phyloP scores from a whole-genome alignment of 37 sponge, comb jelly and placozoan species.

The Halisarca cf. caerulea region DNA sequence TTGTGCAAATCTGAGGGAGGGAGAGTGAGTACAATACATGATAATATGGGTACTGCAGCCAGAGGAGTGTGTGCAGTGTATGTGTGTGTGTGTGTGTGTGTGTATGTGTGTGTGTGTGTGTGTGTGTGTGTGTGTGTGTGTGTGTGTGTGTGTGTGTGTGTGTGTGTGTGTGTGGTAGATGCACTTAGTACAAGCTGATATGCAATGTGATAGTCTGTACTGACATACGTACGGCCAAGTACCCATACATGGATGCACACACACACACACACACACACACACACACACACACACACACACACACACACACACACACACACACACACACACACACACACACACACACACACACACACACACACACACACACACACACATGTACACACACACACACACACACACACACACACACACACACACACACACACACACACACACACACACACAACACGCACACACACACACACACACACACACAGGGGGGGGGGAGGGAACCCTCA shows the following conservation, averaged over 20 bases:
- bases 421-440: conserved; percentile 7
- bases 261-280: conserved; percentile 21
- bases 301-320: conserved; percentile 27
- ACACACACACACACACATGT: conserved; percentile 15
- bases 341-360: conserved; percentile 30
- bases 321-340: conserved; percentile 33
- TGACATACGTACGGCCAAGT: not conserved
- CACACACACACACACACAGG: conserved; percentile 15
- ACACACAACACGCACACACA: conserved; percentile 16
- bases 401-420: not conserved
- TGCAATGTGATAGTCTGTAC: too few relatives aligned
- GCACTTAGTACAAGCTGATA: too few relatives aligned
- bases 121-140: too few relatives aligned
- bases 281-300: conserved; percentile 32
- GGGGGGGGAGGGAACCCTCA: too few relatives aligned
- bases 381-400: conserved; percentile 19
- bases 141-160: too few relatives aligned
- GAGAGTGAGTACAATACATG: too few relatives aligned
- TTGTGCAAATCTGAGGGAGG: too few relatives aligned
- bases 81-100: too few relatives aligned
- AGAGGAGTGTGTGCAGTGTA: too few relatives aligned
- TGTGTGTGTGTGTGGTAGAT: too few relatives aligned
- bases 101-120: too few relatives aligned
- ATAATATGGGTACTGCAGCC: too few relatives aligned
- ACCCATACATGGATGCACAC: not conserved